phyloP scores from a whole-genome alignment of 2,113 vertebrate genomes.

The Ifrita kowaldi region DNA sequence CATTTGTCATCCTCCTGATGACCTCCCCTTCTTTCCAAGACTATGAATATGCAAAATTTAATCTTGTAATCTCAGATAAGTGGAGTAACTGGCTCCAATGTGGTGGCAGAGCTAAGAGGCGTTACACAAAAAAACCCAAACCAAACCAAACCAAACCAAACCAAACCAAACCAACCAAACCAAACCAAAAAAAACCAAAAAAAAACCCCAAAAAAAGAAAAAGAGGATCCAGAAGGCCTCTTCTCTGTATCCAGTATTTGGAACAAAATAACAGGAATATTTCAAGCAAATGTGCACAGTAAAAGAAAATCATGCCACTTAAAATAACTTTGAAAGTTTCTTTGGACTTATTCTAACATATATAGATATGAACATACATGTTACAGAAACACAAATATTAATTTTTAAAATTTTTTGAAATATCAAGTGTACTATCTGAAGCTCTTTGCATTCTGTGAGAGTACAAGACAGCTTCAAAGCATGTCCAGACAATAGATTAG shows the following conservation, averaged over 20 bases:
- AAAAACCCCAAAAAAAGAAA: too few species aligned
- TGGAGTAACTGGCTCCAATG: background rate
- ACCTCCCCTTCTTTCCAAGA: background rate
- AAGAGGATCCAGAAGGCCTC: background rate
- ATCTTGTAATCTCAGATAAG: background rate
- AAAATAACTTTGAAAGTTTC: background rate
- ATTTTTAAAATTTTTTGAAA: background rate
- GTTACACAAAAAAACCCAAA: background rate
- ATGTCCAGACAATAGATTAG: background rate
- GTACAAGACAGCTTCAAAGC: background rate
- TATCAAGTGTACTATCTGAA: background rate
- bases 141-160: too few species aligned
- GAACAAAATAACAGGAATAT: background rate
- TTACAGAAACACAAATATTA: background rate
- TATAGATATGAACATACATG: background rate
- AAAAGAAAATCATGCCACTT: background rate
- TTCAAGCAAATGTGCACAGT: background rate
- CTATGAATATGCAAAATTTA: background rate
- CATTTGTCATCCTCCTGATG: background rate
- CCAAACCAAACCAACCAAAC: too few species aligned
- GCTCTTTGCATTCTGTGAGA: background rate
- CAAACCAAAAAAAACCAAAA: background rate
- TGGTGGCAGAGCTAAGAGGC: background rate
- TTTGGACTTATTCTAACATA: background rate
- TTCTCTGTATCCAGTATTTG: background rate